Base-by-base conservation (phyloP, 2,113 vertebrate genomes). In the Chamaea fasciata region DNA sequence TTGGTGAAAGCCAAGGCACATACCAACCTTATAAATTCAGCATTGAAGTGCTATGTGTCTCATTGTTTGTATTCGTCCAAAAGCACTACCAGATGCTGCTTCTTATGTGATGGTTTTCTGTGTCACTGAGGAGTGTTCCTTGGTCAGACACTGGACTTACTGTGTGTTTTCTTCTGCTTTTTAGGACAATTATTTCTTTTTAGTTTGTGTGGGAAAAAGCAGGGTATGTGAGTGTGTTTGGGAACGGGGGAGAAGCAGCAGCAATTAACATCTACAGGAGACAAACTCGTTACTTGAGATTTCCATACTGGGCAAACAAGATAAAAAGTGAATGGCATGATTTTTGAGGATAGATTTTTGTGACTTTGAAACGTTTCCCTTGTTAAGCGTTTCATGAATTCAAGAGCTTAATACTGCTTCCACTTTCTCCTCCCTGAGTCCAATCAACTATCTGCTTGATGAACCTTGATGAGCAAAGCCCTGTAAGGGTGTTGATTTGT, bases 1-100 rank as follows among this genome's bases (percentile, higher is more conserved):
- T 92, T 9, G 63, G 65, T 77, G 53, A 90, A 92, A 92, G 96
- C 73, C 55, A 89, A 90, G 83, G 60, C 84, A 85, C 89, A 62
- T 90, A 68, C 71, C 95, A 83, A 87, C 87, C 39, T 90, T 95
- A 62, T n/a, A 93, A 91, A 88, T 90, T 86, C 83, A 84, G 55
- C 74, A 65, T 9, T 76, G 41, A 85, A 80, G 69, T 96, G 71
- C 74, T 75, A 49, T 46, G 76, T 91, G 57, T 65, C 76, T 77
- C 93, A 56, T 83, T 94, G 91, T 97, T 95, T 96, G 57, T 89
- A 69, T 85, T 90, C 6, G 1, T 83, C 81, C 76, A 69, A 90
- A 94, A 93, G 76, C 74, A 49, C 93, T 65, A 93, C 91, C 90
- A 95, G 96, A 83, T 90, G 92, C 95, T 95, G 62, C 89, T 96